Base-by-base conservation (phyloP, 2,113 vertebrate genomes). In the Callopanchax toddi region DNA sequence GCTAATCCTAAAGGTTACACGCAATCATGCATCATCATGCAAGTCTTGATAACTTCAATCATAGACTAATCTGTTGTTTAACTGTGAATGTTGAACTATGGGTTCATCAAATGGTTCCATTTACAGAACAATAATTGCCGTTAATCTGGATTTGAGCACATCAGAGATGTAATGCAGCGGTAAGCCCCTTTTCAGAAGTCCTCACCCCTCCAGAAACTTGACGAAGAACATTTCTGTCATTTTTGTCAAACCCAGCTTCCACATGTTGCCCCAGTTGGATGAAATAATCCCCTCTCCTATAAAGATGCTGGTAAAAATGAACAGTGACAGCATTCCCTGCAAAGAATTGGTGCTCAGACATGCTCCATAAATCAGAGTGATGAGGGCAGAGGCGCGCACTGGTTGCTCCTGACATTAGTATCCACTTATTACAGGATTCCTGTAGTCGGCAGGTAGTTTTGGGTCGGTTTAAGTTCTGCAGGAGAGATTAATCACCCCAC, bases 281-380 rank as follows among this genome's bases (percentile, higher is more conserved):
- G 25, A 46, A 63, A 66, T 73, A 61, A 77, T 77, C 53, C 17
- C 55, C 57, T 62, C 79, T 77, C 46, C 42, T 52, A 29, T 46
- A 37, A 68, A 71, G 44, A 79, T 60, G 37, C 59, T 46, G 64
- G 65, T 67, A 20, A 62, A 56, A 64, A 62, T 76, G 54, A 87
- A 69, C 61, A 42, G 52, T 57, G 52, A 51, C 42, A 15, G 18
- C 11, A 4, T 60, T 54, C 23, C 53, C 23, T 44, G 43, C 45
- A 22, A 42, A 62, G 37, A 59, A 48, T 32, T 0, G 11, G 20
- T 21, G 10, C 23, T 60, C 60, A 42, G 58, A 56, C 22, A 8
- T 53, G 49, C 65, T 36, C 52, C 40, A 59, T 81, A 68, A 80
- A 85, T 85, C 81, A 67, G 15, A 53, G 39, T 26, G 68, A 58